These are phyloP conservation scores for Mola mola DNA, from an alignment of 2,113 vertebrate species.

Conservation along the genomic window DNA sequence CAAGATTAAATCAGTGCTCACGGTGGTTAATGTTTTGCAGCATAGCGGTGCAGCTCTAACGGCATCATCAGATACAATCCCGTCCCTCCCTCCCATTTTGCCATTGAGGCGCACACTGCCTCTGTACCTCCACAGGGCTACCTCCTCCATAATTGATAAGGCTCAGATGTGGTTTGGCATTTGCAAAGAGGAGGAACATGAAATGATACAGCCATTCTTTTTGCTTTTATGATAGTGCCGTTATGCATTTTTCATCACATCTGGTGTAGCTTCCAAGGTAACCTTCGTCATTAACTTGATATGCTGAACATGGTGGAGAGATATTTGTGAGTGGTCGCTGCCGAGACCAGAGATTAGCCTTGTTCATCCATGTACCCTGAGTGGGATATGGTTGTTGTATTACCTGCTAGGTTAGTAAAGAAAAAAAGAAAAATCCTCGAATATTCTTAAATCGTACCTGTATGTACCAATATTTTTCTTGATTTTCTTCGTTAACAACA, in stretches of 20 bases:
- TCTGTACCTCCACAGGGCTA: conserved; percentile 51
- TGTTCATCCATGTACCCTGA: conserved; percentile 20
- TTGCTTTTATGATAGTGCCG: conserved; percentile 52
- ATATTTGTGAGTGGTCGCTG: conserved; percentile 40
- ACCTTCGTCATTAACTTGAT: conserved; percentile 64
- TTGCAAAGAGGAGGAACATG: conserved; percentile 63
- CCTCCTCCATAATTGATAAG: conserved; percentile 76
- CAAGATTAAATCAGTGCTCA: conserved; percentile 38
- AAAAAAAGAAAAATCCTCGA: no score
- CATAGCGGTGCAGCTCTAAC: conserved; percentile 30
- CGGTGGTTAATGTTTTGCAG: conserved; percentile 51
- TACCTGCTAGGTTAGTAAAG: rapidly evolving
- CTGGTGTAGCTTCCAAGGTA: conserved; percentile 61
- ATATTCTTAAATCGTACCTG: no score
- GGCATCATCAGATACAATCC: conserved; percentile 56
- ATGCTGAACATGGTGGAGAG: conserved; percentile 23
- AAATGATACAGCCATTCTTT: conserved; percentile 64
- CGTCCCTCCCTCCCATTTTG: conserved; percentile 45
- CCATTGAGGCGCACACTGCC: conserved; percentile 20
- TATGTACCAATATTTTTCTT: no score
- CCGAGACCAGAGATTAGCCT: conserved; percentile 27
- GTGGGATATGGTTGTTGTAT: background rate
- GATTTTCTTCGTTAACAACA: no score
- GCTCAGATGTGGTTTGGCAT: conserved; percentile 69
- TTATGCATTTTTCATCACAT: conserved; percentile 64